Evolutionary conservation across 2,797 vertebrate species (phyloP), one percentile per base, ranked within the genome.

Genomic region (Macropodus opercularis): DNA sequence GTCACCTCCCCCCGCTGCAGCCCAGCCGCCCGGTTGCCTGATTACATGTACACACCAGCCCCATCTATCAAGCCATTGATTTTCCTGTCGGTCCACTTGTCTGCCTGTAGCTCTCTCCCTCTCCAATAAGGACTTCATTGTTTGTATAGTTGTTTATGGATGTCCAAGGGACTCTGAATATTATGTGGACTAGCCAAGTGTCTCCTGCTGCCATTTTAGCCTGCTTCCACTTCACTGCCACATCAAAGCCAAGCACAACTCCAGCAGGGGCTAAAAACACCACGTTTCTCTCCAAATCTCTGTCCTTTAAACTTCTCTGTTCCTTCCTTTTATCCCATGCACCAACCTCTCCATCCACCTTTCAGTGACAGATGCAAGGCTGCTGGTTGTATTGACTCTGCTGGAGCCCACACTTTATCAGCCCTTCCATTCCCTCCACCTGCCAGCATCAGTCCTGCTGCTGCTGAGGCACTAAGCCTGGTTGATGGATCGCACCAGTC

Each of bases 381-480:
- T 71, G 71, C 70, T 72, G 85, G 70, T 89, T 87, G 85, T 86
- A 83, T 89, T 82, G 79, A 94, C 92, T 94, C 92, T 90, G 93
- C 90, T 92, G 93, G 91, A 94, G 85, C 80, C 86, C 90, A 90
- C 93, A 87, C 86, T 94, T 92, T 93, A 93, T 94, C 89, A 92
- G 92, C 87, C 87, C 91, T 87, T 83, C 85, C 77, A 71, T 80
- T 72, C 75, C 83, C 41, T 63, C 83, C 67, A 77, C 84, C 86
- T 86, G 75, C 81, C 80, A 63, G 80, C 78, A 75, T 75, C 73
- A 32, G 73, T 78, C 75, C 82, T 70, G 92, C 92, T 92, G 91
- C 91, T 91, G 89, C 90, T 80, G 89, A 92, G 90, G 73, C 92
- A 92, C 90, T 94, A 86, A 92, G 77, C 81, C 85, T 88, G 85